Base-by-base conservation (phyloP, 2,797 vertebrate species). In the Triplophysa yarkandensis region DNA sequence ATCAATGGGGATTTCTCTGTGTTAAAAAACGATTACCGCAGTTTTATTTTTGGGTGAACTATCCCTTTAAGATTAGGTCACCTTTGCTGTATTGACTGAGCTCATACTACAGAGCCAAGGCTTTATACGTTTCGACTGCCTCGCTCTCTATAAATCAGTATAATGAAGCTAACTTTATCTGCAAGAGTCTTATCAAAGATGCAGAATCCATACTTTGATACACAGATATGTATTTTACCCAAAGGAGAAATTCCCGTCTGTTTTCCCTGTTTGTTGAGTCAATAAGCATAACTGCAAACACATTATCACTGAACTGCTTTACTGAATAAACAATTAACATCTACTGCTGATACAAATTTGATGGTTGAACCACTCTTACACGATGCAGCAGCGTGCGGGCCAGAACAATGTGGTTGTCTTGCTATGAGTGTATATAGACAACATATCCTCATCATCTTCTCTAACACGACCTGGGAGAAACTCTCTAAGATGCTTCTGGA, bases 261-360 rank as follows among this genome's bases (percentile, higher is more conserved):
- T 28, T 64, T 50, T 39, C 39, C 23, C 32, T 43, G 54, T 71
- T 19, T 62, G 58, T 62, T 72, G 21, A 48, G 58, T 72, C 60
- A 44, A 72, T 63, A 63, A 39, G 58, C 32, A 72, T 52, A 72
- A 63, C 44, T 1, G 32, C 57, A 28, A n/a, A 21, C 50, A 19
- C 66, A 68, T 63, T 72, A 72, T 72, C 70, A 41, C 44, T 39
- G 21, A 36, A 63, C 44, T 27, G 19, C 43, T 62, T 50, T 61
- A 71, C 19, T 52, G 44, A 36, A 50, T 23, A 23, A 39, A 44
- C 44, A 46, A 63, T 10, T 39, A 36, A 25, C 32, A 72, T 72
- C 21, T 25, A 63, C 25, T 50, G 23, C 58, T 72, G 58, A 52
- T 52, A 63, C 70, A 63, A 72, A 72, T 63, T 52, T 63, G 44